These are phyloP conservation scores for Heteropelma amictum DNA, from an alignment of 2,888 invertebrate genomes.

Conservation along the genomic window DNA sequence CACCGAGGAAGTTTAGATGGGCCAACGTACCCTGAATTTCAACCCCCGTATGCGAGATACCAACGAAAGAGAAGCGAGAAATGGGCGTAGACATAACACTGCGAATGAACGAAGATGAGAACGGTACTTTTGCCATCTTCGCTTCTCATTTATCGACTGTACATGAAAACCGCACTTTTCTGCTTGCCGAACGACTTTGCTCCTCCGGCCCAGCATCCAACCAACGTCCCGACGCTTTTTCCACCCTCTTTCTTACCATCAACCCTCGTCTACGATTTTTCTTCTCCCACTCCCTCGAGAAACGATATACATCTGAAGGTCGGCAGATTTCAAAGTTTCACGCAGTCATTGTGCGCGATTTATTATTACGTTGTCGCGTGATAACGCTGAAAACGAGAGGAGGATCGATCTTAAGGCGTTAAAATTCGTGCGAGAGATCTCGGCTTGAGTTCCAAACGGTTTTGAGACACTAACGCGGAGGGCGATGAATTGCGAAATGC, in stretches of 20 bases:
- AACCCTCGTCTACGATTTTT: too few relatives aligned
- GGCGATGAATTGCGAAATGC: too few relatives aligned
- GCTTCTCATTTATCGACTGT: constrained; percentile 21
- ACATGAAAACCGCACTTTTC: constrained; percentile 4
- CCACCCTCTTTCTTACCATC: not conserved
- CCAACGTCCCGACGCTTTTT: not conserved
- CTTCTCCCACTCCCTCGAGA: too few relatives aligned
- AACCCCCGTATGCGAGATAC: constrained; percentile 47
- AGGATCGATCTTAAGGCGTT: too few relatives aligned
- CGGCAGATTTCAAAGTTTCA: too few relatives aligned
- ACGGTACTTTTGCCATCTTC: constrained; percentile 29
- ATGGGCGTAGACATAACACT: constrained; percentile 22
- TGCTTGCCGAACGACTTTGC: not conserved
- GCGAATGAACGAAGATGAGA: constrained; percentile 18
- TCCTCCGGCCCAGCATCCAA: not conserved
- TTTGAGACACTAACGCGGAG: too few relatives aligned
- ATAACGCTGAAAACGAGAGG: too few relatives aligned
- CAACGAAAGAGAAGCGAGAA: not conserved
- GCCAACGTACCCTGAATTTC: constrained; percentile 66
- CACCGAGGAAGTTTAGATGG: constrained; percentile 61
- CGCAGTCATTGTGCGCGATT: too few relatives aligned
- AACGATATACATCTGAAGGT: too few relatives aligned
- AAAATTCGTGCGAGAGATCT: too few relatives aligned
- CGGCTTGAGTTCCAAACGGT: too few relatives aligned
- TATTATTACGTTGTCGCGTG: too few relatives aligned